Evolutionary conservation across 2,113 vertebrate genomes (phyloP).

Genomic region (Pollachius pollachius): DNA sequence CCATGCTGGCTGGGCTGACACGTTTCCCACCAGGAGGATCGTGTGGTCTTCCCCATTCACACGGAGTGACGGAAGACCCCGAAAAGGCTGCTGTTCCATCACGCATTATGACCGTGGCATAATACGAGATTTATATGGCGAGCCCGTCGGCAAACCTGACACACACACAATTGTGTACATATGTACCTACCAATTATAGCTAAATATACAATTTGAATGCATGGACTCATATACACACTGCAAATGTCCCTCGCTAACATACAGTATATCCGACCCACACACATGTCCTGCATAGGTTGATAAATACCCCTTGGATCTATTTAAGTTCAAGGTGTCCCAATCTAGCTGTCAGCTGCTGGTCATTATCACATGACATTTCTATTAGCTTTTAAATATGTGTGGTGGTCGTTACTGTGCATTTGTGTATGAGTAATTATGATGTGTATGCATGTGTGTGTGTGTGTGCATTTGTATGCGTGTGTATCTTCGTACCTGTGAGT

Average conservation of each 20-base stretch:
- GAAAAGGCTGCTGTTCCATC: not conserved
- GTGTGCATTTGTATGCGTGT: too few species aligned
- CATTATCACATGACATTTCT: too few species aligned
- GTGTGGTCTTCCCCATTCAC: not conserved
- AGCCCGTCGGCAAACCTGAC: not conserved
- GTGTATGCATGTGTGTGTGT: too few species aligned
- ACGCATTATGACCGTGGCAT: not conserved
- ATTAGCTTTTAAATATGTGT: too few species aligned
- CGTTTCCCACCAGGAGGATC: not conserved
- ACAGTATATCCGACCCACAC: not conserved
- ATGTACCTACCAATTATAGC: not conserved
- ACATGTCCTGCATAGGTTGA: not conserved
- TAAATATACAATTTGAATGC: not conserved
- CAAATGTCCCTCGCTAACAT: not conserved
- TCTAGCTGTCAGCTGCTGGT: too few species aligned
- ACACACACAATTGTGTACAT: not conserved
- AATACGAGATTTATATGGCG: not conserved
- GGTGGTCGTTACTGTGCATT: too few species aligned
- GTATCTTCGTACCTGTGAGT: too few species aligned
- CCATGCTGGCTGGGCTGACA: not conserved
- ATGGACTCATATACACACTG: not conserved
- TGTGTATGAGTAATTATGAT: too few species aligned
- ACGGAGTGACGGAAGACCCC: not conserved
- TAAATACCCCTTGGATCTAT: too few species aligned
- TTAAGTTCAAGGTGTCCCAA: too few species aligned